Conservation (phyloP, 2,113 vertebrate genomes). For the Bothrops jararaca region DNA sequence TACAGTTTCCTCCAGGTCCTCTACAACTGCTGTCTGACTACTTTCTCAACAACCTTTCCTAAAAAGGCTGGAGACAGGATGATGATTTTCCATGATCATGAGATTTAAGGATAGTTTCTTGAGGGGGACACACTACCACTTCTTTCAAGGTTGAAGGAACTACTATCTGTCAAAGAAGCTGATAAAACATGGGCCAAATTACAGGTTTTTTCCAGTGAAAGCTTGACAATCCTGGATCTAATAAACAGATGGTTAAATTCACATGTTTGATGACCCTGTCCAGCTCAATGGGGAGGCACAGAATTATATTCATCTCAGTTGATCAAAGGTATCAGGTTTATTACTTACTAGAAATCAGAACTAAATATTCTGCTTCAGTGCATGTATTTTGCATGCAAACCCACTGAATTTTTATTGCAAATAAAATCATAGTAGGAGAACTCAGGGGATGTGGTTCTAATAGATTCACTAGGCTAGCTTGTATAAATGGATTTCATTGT, state of each 20-base stretch:
- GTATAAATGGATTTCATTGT: slow-evolving; percentile 67
- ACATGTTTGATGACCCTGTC: background rate
- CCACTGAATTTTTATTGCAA: slow-evolving; percentile 33
- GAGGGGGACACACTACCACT: background rate
- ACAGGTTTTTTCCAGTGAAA: background rate
- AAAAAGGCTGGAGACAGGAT: background rate
- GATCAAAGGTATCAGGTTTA: slow-evolving; percentile 13
- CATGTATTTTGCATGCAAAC: slow-evolving; percentile 28
- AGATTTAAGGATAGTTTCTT: background rate
- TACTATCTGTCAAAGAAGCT: background rate
- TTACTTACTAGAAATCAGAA: slow-evolving; percentile 28
- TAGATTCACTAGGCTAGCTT: slow-evolving; percentile 64
- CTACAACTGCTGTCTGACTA: background rate
- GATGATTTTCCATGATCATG: background rate
- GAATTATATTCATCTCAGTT: background rate
- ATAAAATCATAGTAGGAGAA: slow-evolving; percentile 28
- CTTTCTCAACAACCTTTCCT: background rate
- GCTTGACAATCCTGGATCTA: background rate
- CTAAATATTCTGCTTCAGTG: slow-evolving; percentile 52
- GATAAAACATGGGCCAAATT: background rate
- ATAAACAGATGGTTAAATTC: background rate
- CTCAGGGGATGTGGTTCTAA: slow-evolving; percentile 53
- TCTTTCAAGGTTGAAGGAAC: background rate
- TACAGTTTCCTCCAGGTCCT: background rate
- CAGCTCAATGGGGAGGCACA: background rate